Conservation (phyloP, 2,113 vertebrate species). For the Amblyopsis rosae region DNA sequence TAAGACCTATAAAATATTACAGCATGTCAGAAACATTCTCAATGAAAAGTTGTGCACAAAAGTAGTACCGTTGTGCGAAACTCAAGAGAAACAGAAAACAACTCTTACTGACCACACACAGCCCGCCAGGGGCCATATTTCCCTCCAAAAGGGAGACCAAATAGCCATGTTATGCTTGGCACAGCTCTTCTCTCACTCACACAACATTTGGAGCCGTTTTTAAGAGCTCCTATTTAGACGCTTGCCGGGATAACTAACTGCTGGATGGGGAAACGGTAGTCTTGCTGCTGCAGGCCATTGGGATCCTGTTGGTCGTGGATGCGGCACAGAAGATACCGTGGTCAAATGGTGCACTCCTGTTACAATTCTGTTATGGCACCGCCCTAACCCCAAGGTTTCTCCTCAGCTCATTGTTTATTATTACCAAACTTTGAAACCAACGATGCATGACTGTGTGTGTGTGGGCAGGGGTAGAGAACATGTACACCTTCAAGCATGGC, state of each 20-base stretch:
- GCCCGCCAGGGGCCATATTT: slow-evolving; percentile 74
- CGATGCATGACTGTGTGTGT: background rate
- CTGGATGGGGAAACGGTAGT: slow-evolving; percentile 56
- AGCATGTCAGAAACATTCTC: slow-evolving; percentile 64
- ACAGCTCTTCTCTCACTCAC: slow-evolving; percentile 61
- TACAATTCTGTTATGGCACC: background rate
- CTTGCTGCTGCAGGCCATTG: slow-evolving; percentile 53
- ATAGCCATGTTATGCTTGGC: slow-evolving; percentile 71
- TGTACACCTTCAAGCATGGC: too few relatives aligned
- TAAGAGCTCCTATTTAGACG: slow-evolving; percentile 38
- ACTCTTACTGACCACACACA: slow-evolving; percentile 69
- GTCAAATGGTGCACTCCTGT: slow-evolving; percentile 9
- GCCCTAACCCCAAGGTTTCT: background rate
- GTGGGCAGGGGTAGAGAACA: background rate
- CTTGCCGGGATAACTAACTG: slow-evolving; percentile 45
- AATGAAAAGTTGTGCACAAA: slow-evolving; percentile 63
- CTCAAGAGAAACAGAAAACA: slow-evolving; percentile 44
- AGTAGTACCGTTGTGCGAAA: slow-evolving; percentile 45
- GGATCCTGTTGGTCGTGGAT: slow-evolving; percentile 22
- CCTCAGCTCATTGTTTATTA: background rate
- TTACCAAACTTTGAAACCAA: background rate
- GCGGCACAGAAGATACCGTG: background rate
- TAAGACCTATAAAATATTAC: slow-evolving; percentile 77
- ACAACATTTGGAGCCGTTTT: slow-evolving; percentile 53
- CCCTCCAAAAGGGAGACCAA: slow-evolving; percentile 73